Conservation (phyloP, 2,113 vertebrate genomes). For the Caracal caracal region DNA sequence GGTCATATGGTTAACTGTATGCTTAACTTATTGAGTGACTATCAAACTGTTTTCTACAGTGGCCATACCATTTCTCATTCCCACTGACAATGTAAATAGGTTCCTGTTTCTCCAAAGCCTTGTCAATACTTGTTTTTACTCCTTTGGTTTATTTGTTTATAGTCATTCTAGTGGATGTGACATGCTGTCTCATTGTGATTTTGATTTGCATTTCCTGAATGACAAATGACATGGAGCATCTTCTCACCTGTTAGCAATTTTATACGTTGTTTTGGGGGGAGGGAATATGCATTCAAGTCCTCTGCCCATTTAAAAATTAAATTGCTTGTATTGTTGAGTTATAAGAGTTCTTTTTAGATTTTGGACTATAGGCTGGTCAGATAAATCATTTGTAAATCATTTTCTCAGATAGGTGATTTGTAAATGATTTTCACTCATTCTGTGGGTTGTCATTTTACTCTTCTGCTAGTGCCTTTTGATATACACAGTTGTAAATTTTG, state of each 20-base stretch:
- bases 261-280: not conserved
- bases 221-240: not conserved
- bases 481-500: not conserved
- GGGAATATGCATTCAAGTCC: not conserved
- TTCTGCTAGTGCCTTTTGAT: not conserved
- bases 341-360: not conserved
- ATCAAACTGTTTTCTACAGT: not conserved
- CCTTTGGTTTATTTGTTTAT: not conserved
- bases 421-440: not conserved
- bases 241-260: not conserved
- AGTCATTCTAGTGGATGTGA: not conserved
- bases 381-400: not conserved
- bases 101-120: not conserved
- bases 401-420: not conserved
- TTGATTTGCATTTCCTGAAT: not conserved
- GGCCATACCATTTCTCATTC: not conserved
- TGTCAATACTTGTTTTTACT: not conserved
- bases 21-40: not conserved
- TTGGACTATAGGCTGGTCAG: not conserved
- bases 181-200: not conserved
- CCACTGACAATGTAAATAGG: not conserved
- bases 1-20: not conserved
- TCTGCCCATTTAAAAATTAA: not conserved
- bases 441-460: not conserved
- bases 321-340: not conserved